Evolutionary conservation across 2,888 invertebrate genomes (phyloP), one percentile per base, ranked within the genome.

Genomic region (Ichneumoninae sp.): DNA sequence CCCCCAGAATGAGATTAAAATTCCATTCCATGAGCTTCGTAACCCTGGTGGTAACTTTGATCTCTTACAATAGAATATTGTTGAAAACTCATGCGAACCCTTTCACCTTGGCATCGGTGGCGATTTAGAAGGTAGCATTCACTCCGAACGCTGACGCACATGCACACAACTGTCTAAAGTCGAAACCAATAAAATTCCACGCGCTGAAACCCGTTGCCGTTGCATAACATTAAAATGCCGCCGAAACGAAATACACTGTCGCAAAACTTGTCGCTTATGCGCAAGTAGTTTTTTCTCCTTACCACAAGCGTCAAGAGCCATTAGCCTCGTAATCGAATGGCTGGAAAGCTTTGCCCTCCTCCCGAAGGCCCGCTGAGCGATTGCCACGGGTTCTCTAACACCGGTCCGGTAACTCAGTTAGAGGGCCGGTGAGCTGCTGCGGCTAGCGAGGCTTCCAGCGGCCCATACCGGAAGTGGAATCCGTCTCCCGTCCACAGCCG

Each of bases 391-490:
- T 80, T 62, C 72, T 77, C 70, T 66, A 81, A 84, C 70, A 74
- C 65, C 33, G 74, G 54, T 79, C 54, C 60, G 54, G 33, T 84
- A 84, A 84, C 74, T 78, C 47, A 69, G 74, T 84, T 71, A 84
- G 76, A 80, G 68, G 72, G 62, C 19, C 62, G 47, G 16, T 10
- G 62, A n/a, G 80, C 62, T 70, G 74, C 62, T 36, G 69, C 50
- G 57, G 54, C 71, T 57, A 22, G 57, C 40, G 76, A 40, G 47
- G 66, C 76, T 65, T 62, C 36, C 54, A 50, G 44, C 47, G 19
- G 22, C 77, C 54, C 74, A 4, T 47, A 79, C 84, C 84, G 81
- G 84, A 82, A 84, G 81, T 72, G 75, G 79, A 79, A 82, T 79
- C 44, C 66, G 81, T 72, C 76, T 60, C 57, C 36, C 70, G 81